These are phyloP conservation scores for Coreoperca whiteheadi DNA, from an alignment of 2,113 vertebrate genomes.

Conservation along the genomic window DNA sequence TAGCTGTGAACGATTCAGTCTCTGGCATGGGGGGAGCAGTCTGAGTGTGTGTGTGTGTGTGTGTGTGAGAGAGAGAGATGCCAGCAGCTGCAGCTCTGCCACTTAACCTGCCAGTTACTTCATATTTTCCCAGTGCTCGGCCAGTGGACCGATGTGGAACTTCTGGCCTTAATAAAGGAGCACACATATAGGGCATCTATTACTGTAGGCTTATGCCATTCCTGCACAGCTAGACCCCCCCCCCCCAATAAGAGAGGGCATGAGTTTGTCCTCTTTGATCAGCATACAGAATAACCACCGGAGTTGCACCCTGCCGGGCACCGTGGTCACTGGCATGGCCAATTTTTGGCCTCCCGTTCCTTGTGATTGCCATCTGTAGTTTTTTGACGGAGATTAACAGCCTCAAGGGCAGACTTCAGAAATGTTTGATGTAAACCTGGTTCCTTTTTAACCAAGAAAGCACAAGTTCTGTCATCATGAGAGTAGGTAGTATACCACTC, in stretches of 20 bases:
- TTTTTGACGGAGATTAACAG: constrained; percentile 48
- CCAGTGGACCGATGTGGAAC: constrained; percentile 31
- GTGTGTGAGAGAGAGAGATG: constrained; percentile 12
- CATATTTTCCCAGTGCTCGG: constrained; percentile 51
- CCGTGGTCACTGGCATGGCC: constrained; percentile 46
- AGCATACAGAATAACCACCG: constrained; percentile 35
- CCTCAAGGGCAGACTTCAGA: constrained; percentile 32
- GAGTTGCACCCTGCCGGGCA: constrained; percentile 36
- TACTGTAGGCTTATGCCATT: constrained; percentile 6
- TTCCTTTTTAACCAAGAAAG: constrained; percentile 40
- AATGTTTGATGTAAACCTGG: constrained; percentile 59
- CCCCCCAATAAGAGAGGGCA: constrained; percentile 24
- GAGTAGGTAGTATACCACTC: constrained; percentile 57
- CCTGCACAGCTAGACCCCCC: neutral
- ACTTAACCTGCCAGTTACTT: constrained; percentile 46
- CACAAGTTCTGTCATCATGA: constrained; percentile 41
- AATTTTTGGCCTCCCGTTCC: constrained; percentile 20
- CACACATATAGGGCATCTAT: constrained; percentile 11
- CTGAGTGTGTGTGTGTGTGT: constrained; percentile 21
- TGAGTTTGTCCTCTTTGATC: constrained; percentile 63
- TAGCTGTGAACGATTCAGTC: constrained; percentile 18
- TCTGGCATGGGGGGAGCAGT: constrained; percentile 25
- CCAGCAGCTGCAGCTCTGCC: constrained; percentile 48
- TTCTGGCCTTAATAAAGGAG: constrained; percentile 31
- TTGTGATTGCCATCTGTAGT: constrained; percentile 65